Evolutionary conservation across 2,113 vertebrate species (phyloP).

Genomic region (Heliornis fulica): DNA sequence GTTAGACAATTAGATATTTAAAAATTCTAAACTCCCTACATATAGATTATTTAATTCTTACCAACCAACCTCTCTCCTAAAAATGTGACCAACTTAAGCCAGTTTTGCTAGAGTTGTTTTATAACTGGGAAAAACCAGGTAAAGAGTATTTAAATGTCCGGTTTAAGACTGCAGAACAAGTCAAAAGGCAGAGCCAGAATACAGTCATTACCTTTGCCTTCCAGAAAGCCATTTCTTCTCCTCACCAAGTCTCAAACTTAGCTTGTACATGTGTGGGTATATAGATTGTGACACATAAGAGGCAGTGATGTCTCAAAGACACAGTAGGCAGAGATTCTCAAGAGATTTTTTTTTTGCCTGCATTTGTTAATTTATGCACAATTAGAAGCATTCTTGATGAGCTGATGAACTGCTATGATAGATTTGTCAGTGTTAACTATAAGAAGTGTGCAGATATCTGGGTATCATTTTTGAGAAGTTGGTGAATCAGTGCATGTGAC

Average conservation of each 20-base stretch:
- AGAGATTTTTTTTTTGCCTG: neutral
- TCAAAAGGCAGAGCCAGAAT: neutral
- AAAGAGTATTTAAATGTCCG: neutral
- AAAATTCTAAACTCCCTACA: neutral
- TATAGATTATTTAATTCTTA: neutral
- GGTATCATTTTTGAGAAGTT: neutral
- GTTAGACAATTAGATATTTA: neutral
- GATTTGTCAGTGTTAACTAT: neutral
- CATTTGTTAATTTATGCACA: neutral
- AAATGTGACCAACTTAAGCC: neutral
- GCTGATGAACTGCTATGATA: neutral
- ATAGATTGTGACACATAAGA: neutral
- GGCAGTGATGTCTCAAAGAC: neutral
- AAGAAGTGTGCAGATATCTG: neutral
- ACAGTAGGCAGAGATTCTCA: neutral
- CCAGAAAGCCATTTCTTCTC: neutral
- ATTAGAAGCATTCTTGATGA: neutral
- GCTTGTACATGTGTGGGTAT: neutral
- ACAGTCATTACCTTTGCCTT: neutral
- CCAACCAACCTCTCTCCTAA: neutral
- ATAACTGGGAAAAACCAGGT: neutral
- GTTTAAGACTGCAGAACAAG: neutral
- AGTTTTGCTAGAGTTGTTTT: neutral
- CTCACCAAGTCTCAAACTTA: neutral
- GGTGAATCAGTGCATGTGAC: neutral